Conservation (phyloP, 2,113 vertebrate species). For the Lamprologus speciosus region DNA sequence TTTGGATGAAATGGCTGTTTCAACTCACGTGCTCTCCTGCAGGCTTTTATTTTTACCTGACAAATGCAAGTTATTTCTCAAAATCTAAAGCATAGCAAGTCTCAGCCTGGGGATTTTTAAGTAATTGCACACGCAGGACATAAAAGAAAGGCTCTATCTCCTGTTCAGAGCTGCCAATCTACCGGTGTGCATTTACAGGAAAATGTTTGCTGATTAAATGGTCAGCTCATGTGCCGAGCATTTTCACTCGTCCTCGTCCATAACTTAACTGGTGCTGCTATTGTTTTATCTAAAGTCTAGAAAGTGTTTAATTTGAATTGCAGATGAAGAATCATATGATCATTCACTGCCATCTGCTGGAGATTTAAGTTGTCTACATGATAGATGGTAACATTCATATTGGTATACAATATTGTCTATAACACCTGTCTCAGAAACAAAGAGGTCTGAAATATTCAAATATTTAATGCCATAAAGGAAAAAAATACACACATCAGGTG, state of each 20-base stretch:
- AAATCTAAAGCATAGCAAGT: neutral
- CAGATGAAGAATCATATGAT: neutral
- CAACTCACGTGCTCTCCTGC: neutral
- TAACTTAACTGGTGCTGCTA: neutral
- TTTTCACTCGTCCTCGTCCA: rapidly evolving
- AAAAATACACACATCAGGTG: rapidly evolving
- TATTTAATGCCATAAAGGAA: neutral
- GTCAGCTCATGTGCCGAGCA: rapidly evolving
- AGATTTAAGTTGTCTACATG: neutral
- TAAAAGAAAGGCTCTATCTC: neutral
- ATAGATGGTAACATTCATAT: rapidly evolving
- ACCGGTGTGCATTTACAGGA: neutral
- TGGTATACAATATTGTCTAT: neutral
- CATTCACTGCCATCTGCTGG: neutral
- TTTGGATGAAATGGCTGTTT: neutral
- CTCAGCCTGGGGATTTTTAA: neutral
- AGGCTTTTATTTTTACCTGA: neutral
- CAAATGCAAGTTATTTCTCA: neutral
- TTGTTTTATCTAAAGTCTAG: neutral
- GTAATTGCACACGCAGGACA: neutral
- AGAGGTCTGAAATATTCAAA: neutral
- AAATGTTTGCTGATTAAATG: neutral
- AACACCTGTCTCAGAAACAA: rapidly evolving
- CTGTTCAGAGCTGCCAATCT: neutral
- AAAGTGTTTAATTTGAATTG: neutral